phyloP scores from a whole-genome alignment of 2,797 vertebrate species.

The Acanthurus leucopareius region DNA sequence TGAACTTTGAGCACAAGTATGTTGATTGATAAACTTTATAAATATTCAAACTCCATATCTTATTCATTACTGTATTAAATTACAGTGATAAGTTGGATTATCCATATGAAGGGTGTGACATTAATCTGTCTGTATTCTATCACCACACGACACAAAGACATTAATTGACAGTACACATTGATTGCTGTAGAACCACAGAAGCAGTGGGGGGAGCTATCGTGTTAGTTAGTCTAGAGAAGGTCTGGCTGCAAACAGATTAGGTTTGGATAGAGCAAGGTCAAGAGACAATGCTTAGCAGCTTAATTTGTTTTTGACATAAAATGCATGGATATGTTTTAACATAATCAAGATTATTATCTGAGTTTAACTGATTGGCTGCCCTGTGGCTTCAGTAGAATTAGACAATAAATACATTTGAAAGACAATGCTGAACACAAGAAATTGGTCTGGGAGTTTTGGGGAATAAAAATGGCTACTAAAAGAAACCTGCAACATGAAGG shows the following conservation, averaged over 20 bases:
- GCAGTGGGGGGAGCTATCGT: constrained; percentile 53
- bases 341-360: neutral
- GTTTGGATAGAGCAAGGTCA: constrained; percentile 5
- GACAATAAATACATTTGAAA: neutral
- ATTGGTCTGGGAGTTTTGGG: neutral
- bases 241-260: neutral
- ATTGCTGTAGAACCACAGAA: constrained; percentile 32
- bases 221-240: constrained; percentile 10
- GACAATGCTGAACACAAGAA: neutral
- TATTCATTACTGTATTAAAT: neutral
- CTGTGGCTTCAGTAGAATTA: neutral
- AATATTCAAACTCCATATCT: neutral
- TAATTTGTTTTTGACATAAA: constrained; percentile 9
- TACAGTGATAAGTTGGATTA: neutral
- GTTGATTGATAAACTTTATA: no score
- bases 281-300: constrained; percentile 10
- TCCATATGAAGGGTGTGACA: neutral
- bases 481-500: neutral
- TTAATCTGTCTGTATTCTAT: neutral
- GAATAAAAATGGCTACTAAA: neutral
- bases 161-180: neutral
- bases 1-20: no score
- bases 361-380: neutral
- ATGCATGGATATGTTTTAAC: constrained; percentile 18
- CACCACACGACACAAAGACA: constrained; percentile 12